Percentiles rank a stretch among this genome's conserved stretches.
Evolutionary conservation across 2,888 invertebrate species (phyloP).

Genomic region (Oxyteleia sp.): DNA sequence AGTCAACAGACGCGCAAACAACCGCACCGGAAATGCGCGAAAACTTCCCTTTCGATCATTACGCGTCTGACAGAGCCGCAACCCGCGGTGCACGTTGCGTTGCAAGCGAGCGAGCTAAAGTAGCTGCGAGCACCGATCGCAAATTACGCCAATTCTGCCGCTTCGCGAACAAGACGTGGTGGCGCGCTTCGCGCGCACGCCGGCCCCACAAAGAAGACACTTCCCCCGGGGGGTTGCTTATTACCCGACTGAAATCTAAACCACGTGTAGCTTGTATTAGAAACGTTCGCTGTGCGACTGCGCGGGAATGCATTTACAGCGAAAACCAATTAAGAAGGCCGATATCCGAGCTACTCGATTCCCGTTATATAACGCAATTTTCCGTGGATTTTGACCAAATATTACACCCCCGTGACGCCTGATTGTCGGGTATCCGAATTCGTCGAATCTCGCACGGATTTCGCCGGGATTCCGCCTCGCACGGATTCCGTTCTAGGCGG

Average conservation of each 20-base stretch:
- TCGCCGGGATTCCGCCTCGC: no score
- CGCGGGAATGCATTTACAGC: constrained; percentile 20
- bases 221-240: constrained; percentile 59
- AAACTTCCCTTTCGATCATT: no score
- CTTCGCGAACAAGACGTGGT: no score
- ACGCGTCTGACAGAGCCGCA: no score
- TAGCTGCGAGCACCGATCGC: constrained; percentile 64
- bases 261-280: constrained; percentile 59
- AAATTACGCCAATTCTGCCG: no score
- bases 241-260: constrained; percentile 56
- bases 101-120: no score
- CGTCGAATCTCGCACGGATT: neutral
- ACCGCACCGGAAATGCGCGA: no score
- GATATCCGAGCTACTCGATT: no score
- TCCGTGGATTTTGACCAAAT: constrained; percentile 4
- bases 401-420: constrained; percentile 1
- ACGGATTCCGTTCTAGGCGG: no score
- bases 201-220: constrained; percentile 33
- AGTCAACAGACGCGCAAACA: no score
- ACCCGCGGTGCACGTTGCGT: no score
- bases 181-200: constrained; percentile 31
- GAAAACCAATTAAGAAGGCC: constrained; percentile 6
- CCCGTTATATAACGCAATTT: constrained; percentile 1
- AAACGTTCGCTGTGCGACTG: constrained; percentile 25
- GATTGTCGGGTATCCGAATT: constrained; percentile 9